Evolutionary conservation across 2,797 vertebrate genomes (phyloP).

Genomic region (Xyrichtys novacula): DNA sequence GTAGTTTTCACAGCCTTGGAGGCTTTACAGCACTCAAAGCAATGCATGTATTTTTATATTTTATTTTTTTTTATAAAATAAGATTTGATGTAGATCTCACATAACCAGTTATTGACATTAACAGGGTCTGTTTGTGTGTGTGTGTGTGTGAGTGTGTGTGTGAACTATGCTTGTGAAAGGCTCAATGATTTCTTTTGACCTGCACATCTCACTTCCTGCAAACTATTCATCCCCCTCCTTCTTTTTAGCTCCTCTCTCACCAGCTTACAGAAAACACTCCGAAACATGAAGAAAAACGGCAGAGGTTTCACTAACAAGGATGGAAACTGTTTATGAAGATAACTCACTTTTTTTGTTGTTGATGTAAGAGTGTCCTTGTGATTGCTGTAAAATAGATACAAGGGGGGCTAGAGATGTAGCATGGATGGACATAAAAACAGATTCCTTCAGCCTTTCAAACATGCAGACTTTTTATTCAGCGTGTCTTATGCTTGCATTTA

Average conservation of each 20-base stretch:
- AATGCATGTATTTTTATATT: neutral
- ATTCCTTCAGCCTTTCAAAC: slow-evolving; percentile 9
- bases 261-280: slow-evolving; percentile 26
- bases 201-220: slow-evolving; percentile 19
- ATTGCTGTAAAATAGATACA: slow-evolving; percentile 21
- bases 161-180: slow-evolving; percentile 50
- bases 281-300: slow-evolving; percentile 27
- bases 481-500: slow-evolving; percentile 7
- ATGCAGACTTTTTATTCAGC: slow-evolving; percentile 32
- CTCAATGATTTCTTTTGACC: slow-evolving; percentile 66
- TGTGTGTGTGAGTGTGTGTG: neutral
- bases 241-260: slow-evolving; percentile 17
- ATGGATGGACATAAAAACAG: slow-evolving; percentile 13
- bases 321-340: slow-evolving; percentile 44
- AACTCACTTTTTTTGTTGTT: slow-evolving; percentile 13
- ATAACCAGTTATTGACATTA: slow-evolving; percentile 52
- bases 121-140: slow-evolving; percentile 27
- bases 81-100: slow-evolving; percentile 42
- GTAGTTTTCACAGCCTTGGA: slow-evolving; percentile 65
- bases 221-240: slow-evolving; percentile 53
- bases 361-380: slow-evolving; percentile 29
- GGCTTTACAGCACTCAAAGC: slow-evolving; percentile 48
- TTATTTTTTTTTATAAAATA: slow-evolving; percentile 20
- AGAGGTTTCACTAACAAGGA: slow-evolving; percentile 45
- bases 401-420: slow-evolving; percentile 4